Base-by-base conservation (phyloP, 2,797 vertebrate genomes). In the Sebastes steindachneri region DNA sequence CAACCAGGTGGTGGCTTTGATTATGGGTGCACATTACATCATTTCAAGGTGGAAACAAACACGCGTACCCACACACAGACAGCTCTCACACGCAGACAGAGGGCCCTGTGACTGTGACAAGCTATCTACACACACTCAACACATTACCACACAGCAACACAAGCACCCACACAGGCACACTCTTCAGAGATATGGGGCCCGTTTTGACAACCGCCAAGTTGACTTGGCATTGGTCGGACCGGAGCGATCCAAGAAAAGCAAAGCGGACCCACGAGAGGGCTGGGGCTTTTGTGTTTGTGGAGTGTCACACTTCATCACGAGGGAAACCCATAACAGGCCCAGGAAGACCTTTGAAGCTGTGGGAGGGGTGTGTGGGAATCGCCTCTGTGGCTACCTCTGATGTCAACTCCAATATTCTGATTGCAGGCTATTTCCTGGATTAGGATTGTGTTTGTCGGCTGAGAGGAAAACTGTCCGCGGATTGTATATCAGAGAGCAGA, bases 271-370 rank as follows among this genome's bases (percentile, higher is more conserved):
- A 95, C 92, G 95, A 97, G 97, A 97, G 96, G 94, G 95, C 95
- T 95, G 92, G 94, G 96, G 96, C 96, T 98, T 97, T 97, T 95
- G 97, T 98, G 97, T 99, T 98, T 98, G 97, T 96, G 93, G 96
- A 97, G 97, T 98, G 98, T 98, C 98, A 97, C 96, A 96, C 96
- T 97, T 96, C 96, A 98, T 98, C 97, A 98, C 93, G 94, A 95
- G 96, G 95, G 96, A 97, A 97, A 96, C 96, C 97, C 96, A 93
- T 96, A 97, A 97, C 96, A 96, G 96, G 94, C 94, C 96, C 95
- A 90, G 93, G 95, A 95, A 96, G 96, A 96, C 94, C 97, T 98
- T 97, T 97, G 96, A 97, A 97, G 95, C 96, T 86, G 76, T 91
- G 94, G 95, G 95, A 92, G 94, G 95, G 93, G 96, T 94, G 94